phyloP scores from a whole-genome alignment of 2,888 invertebrate genomes.

The Laothoe populi region DNA sequence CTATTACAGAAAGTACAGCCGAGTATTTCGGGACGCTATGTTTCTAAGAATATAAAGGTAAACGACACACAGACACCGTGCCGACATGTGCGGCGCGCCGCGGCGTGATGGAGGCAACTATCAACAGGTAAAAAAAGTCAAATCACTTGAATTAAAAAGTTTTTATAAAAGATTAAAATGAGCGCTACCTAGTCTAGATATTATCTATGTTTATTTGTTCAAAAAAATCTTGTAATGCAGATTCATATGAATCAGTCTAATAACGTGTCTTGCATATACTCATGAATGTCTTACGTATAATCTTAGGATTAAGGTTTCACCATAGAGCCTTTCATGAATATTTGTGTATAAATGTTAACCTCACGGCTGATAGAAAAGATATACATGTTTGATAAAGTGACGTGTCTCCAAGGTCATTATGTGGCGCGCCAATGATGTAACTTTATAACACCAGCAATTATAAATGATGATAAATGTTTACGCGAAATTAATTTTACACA shows the following conservation, averaged over 20 bases:
- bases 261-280: constrained; percentile 39
- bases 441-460: constrained; percentile 59
- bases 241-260: constrained; percentile 38
- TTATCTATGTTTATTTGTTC: constrained; percentile 33
- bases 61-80: constrained; percentile 48
- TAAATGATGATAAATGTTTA: constrained; percentile 32
- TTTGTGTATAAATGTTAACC: not conserved
- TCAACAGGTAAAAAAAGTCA: not conserved
- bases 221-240: constrained; percentile 42
- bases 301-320: not conserved
- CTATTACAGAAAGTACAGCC: constrained; percentile 42
- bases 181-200: not conserved
- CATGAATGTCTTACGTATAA: constrained; percentile 22
- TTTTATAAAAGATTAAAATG: not conserved
- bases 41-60: constrained; percentile 59
- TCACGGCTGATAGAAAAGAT: constrained; percentile 26
- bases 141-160: not conserved
- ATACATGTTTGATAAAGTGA: constrained; percentile 62
- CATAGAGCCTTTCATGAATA: not conserved
- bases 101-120: not conserved
- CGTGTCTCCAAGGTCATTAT: constrained; percentile 63
- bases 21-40: constrained; percentile 50
- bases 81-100: too few species aligned
- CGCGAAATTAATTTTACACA: constrained; percentile 47
- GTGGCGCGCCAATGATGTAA: constrained; percentile 63